Base-by-base conservation (phyloP, 2,113 vertebrate genomes). In the Oenanthe melanoleuca region DNA sequence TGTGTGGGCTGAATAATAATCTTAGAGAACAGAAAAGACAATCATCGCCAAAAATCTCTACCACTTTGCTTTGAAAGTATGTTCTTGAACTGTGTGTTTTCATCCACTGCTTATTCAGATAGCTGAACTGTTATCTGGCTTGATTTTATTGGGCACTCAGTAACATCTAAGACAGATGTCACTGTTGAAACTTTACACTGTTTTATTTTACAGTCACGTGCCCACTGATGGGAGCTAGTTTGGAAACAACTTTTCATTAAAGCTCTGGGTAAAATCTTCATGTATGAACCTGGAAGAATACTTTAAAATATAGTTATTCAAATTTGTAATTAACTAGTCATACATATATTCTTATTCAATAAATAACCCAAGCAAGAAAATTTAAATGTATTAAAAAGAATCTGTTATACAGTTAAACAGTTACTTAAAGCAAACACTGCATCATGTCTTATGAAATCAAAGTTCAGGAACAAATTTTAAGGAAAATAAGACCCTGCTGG, bases 1-100 rank as follows among this genome's bases (percentile, higher is more conserved):
- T 96, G 60, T 86, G 88, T 84, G 72, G 77, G 83, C 77, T 91
- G 80, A 93, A 81, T 60, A 83, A 86, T 47, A 73, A 85, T 64
- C 64, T 83, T 56, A 64, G 86, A 75, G 82, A 91, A 88, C 49
- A 88, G 70, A 63, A 86, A 92, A 92, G 59, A 87, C 25, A 88
- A 93, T 84, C 88, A 83, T 64, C 29, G 15, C 52, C 71, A 92
- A 86, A 95, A 79, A 92, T 80, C 81, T 90, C 92, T 67, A 33
- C 37, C 37, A 28, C 42, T 88, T 42, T 72, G 31, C 44, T 80
- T 93, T 92, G 72, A 73, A 80, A 95, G 61, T 71, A 34, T 80
- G 33, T 42, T 95, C 61, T 92, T 86, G 66, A 88, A 55, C 59
- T 88, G 44, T 70, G 34, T 88, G 50, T 56, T 92, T 71, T 88